Base-by-base conservation (phyloP, 2,888 invertebrate genomes). In the Aporophyla lueneburgensis region DNA sequence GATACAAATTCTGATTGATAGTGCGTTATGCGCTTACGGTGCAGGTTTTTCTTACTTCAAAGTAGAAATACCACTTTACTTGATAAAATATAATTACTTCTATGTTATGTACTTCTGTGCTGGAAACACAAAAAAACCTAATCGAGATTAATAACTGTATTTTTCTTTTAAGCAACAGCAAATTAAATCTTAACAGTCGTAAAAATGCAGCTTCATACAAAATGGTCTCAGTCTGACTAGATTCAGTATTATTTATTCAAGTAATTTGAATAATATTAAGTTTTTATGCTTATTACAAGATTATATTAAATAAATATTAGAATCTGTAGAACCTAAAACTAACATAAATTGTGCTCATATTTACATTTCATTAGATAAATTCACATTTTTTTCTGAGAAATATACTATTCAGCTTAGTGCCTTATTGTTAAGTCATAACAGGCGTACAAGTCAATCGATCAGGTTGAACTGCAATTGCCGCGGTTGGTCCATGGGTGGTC, bases 221-320 rank as follows among this genome's bases (percentile, higher is more conserved):
- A 61, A 80, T 21, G 24, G 49, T 27, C 7, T 67, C 24, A 24
- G 4, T 63, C 68, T 63, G 21, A 51, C 49, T 33, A 40, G n/a
- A 49, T 54, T 69, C n/a, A 51, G 24, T 10, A 43, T 65, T 54
- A 75, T 21, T 21, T 69, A 65, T 65, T 68, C 59, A 69, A 59
- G n/a, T 80, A 21, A 59, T 75, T 81, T 74, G 40, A 59, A 69
- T 81, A 65, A 49, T 14, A 81, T 5, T n/a, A n/a, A 14, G 40
- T 63, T 58, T 79, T 49, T 40, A 61, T 63, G 81, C 4, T n/a
- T 49, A 51, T 24, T 33, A 24, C 10, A 56, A 78, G 59, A 53
- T 56, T 21, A 53, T 0, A 53, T 62, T 67, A 58, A 63, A 27
- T 33, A 68, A 58, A 73, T 67, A 14, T 33, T 51, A 72, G 3